phyloP scores from a whole-genome alignment of 2,113 vertebrate species.

The Phyllopteryx taeniolatus region DNA sequence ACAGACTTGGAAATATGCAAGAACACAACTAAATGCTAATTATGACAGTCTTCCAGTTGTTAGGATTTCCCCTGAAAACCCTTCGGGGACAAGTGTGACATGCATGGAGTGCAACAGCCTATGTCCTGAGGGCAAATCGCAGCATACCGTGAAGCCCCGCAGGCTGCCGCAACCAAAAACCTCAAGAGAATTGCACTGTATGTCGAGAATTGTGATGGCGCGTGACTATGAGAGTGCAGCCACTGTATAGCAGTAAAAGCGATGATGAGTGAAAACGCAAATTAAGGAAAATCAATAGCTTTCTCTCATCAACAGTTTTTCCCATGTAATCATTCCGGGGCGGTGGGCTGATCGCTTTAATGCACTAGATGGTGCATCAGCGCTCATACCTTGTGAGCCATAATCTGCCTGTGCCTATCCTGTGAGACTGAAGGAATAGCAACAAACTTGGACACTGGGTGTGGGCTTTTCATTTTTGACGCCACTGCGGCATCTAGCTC shows the following conservation, averaged over 20 bases:
- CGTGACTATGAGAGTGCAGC: constrained; percentile 11
- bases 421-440: constrained; percentile 36
- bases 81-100: not conserved
- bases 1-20: constrained; percentile 5
- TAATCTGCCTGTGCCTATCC: constrained; percentile 42
- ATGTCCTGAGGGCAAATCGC: constrained; percentile 39
- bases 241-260: not conserved
- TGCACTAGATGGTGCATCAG: constrained; percentile 15
- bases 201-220: constrained; percentile 10
- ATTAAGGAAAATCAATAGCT: constrained; percentile 54
- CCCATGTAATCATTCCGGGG: constrained; percentile 24
- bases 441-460: constrained; percentile 38
- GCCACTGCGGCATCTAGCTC: constrained; percentile 32
- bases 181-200: constrained; percentile 12
- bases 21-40: constrained; percentile 25
- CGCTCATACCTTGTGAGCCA: constrained; percentile 33
- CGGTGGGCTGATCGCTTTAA: constrained; percentile 26
- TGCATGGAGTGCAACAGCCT: constrained; percentile 21
- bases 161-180: constrained; percentile 29
- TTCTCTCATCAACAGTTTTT: constrained; percentile 44
- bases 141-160: constrained; percentile 21
- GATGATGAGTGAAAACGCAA: constrained; percentile 21
- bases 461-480: constrained; percentile 36
- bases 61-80: not conserved
- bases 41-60: constrained; percentile 13